Evolutionary conservation across 2,888 invertebrate genomes (phyloP), one percentile per base, ranked within the genome.

Genomic region (Metacarcinus magister): DNA sequence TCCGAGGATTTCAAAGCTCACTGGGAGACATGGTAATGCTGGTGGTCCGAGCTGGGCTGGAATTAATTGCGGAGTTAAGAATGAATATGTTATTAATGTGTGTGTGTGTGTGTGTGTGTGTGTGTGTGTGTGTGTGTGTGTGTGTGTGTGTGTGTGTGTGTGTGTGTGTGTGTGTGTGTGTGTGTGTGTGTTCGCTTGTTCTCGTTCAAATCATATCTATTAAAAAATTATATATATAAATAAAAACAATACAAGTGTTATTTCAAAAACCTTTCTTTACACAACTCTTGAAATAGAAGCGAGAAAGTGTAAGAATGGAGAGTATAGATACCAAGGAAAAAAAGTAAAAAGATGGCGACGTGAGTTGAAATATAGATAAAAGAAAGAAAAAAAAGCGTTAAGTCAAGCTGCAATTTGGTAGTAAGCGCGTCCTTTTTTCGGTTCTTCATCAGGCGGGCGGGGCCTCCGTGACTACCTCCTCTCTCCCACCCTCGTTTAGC

Each of bases 71-170:
- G 32, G 87, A 87, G 39, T 82, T 87, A 87, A 32, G 87, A 16
- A 87, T 39, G 39, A 16, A 39, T 87, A 75, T 75, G 28, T 28
- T 28, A n/a, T 75, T 23, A 54, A 0, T 75, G 28, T 28, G 28
- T 75, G 75, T 28, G 8, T 8, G 39, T 87, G 39, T 13, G 87
- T 87, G 87, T 87, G 87, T 87, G 39, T 39, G 87, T 39, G 87
- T 75, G 87, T 28, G 87, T 32, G 39, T 39, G 87, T 39, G 32
- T 87, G 87, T 87, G 87, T 87, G 87, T 87, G 87, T 87, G 39
- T 87, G 39, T 87, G 87, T 87, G 87, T 87, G 82, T 87, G 82
- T 87, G 82, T 87, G 82, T 87, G 82, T 87, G 67, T 75, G 82
- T 87, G 82, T 87, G 82, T 87, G 82, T 87, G 82, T 87, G 82